phyloP scores from a whole-genome alignment of 2,113 vertebrate species.

The Mionectes macconnelli region DNA sequence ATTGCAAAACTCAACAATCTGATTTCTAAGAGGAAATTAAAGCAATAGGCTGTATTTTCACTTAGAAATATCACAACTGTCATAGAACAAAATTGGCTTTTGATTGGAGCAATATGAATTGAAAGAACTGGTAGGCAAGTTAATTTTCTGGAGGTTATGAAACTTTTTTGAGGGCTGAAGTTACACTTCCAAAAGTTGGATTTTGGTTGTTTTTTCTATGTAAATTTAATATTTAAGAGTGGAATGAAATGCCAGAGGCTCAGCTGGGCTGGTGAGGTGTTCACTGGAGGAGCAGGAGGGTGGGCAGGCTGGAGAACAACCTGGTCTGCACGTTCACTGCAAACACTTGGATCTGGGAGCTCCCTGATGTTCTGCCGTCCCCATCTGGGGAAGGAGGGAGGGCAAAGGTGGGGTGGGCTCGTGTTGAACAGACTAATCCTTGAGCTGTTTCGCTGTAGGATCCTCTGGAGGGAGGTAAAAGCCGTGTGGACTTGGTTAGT shows the following conservation, averaged over 20 bases:
- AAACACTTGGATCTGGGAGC: accelerated
- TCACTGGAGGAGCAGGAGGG: neutral
- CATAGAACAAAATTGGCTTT: constrained; percentile 57
- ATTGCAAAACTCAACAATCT: neutral
- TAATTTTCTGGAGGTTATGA: constrained; percentile 51
- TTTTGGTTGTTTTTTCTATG: neutral
- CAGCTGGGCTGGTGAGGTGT: neutral
- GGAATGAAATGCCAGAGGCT: neutral
- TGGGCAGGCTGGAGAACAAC: accelerated
- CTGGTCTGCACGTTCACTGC: neutral
- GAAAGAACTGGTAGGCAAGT: constrained; percentile 40
- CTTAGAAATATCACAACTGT: constrained; percentile 46
- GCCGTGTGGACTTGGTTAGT: accelerated
- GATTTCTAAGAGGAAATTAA: constrained; percentile 52
- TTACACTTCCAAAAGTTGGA: neutral
- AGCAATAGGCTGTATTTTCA: neutral
- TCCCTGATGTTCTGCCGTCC: accelerated
- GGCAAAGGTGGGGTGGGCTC: accelerated
- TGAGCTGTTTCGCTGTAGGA: accelerated
- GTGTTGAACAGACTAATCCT: accelerated
- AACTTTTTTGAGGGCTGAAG: constrained; percentile 1
- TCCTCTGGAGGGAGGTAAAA: neutral
- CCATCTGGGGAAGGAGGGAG: accelerated
- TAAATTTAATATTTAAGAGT: neutral
- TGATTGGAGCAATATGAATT: constrained; percentile 52